A percentile compares a stretch with the other conserved stretches of the same genome.
phyloP scores from a whole-genome alignment of 2,113 vertebrate genomes.

The Gopherus flavomarginatus region DNA sequence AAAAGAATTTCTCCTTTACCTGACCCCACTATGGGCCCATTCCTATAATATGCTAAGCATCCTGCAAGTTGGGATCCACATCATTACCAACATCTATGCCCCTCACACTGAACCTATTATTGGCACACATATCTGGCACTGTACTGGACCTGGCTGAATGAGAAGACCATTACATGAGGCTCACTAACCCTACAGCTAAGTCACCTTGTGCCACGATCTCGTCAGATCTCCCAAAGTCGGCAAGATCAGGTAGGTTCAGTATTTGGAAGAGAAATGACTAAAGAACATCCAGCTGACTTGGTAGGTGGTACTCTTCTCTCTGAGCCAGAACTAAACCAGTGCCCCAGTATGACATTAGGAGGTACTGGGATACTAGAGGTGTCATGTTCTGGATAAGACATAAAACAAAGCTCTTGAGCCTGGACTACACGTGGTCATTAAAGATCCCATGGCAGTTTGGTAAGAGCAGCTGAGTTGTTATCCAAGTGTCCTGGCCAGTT shows the following conservation, averaged over 20 bases:
- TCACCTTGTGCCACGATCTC: rapidly evolving
- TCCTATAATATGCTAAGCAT: background rate
- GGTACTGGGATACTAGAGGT: background rate
- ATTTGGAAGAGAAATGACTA: background rate
- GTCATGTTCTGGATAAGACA: background rate
- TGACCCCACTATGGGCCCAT: background rate
- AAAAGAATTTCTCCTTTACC: background rate
- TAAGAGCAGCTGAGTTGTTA: background rate
- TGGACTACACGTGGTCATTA: rapidly evolving
- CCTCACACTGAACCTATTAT: background rate
- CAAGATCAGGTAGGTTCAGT: background rate
- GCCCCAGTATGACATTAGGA: background rate
- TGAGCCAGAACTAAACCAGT: background rate
- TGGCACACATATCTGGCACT: background rate
- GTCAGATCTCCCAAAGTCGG: background rate
- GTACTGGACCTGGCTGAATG: too few relatives aligned
- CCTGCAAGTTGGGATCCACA: background rate
- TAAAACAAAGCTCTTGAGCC: background rate
- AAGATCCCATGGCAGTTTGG: background rate
- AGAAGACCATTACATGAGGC: rapidly evolving
- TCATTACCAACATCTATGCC: background rate
- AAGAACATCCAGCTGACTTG: rapidly evolving
- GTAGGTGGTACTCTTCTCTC: rapidly evolving
- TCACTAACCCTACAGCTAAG: background rate
- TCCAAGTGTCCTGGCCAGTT: background rate